Evolutionary conservation across 2,888 invertebrate genomes (phyloP), one percentile per base, ranked within the genome.

Genomic region (Acrocyrtus sp.): DNA sequence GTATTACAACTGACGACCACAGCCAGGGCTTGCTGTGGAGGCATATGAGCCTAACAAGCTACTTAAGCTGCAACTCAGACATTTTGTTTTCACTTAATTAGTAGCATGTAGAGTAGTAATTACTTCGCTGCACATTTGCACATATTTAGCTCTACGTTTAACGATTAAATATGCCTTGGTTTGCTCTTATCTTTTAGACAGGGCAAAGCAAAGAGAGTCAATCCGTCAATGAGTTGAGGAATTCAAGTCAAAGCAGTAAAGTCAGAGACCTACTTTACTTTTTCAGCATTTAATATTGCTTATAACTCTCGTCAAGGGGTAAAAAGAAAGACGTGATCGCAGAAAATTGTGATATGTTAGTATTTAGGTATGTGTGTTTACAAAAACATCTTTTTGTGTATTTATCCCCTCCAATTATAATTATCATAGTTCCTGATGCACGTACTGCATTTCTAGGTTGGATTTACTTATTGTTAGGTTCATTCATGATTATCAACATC

Each of bases 361-460:
- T 34, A 34, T 12, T 34, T 34, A 34, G 6, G 34, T 12, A 34
- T 5, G 34, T 34, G 34, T 34, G 12, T 34, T 34, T 34, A n/a
- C n/a, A n/a, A n/a, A n/a, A n/a, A n/a, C n/a, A n/a, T n/a, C n/a
- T n/a, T n/a, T n/a, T 10, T 43, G 43, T 12, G 21, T 47, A 19
- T 60, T 50, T 48, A 21, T 41, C 47, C 47, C 47, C 51, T 67
- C 56, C 58, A 67, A 58, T 67, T 66, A 48, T 24, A 34, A 34
- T 34, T 34, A 34, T 34, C 34, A 8, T 48, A 67, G 57, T 67
- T 67, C 67, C 58, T 67, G 67, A 58, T 67, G 67, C 67, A 67
- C 56, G 48, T 66, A 22, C 34, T 66, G 66, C 66, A 66, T 67
- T 67, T 67, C 67, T 67, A 67, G 67, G 67, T 67, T 67, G 67